phyloP scores from a whole-genome alignment of 2,888 invertebrate species.

The Lasiommata megera region DNA sequence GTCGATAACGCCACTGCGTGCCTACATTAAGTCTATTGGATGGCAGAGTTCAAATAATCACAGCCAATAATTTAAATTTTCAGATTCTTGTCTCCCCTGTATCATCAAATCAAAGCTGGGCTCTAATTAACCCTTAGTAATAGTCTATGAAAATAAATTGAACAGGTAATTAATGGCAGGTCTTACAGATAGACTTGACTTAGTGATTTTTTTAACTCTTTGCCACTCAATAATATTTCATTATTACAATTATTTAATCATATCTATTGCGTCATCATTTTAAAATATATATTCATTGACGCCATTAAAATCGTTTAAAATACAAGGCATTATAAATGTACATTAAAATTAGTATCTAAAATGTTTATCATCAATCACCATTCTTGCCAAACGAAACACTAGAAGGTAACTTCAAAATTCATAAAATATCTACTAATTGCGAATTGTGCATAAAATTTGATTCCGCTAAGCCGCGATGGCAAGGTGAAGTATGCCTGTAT shows the following conservation, averaged over 20 bases:
- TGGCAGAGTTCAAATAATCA: too few relatives aligned
- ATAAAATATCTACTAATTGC: slow-evolving; percentile 32
- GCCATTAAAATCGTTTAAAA: slow-evolving; percentile 30
- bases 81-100: too few relatives aligned
- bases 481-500: slow-evolving; percentile 70
- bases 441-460: slow-evolving; percentile 43
- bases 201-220: too few relatives aligned
- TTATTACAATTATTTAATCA: slow-evolving; percentile 12
- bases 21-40: neutral
- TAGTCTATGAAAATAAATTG: too few relatives aligned
- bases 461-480: slow-evolving; percentile 65
- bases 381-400: slow-evolving; percentile 46
- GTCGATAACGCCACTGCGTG: slow-evolving; percentile 34
- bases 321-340: slow-evolving; percentile 27
- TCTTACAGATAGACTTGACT: too few relatives aligned
- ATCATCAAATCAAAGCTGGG: too few relatives aligned
- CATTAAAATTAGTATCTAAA: slow-evolving; percentile 30
- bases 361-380: slow-evolving; percentile 40
- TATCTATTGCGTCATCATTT: slow-evolving; percentile 43
- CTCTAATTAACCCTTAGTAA: too few relatives aligned
- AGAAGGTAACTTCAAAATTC: slow-evolving; percentile 66
- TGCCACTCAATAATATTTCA: slow-evolving; percentile 22
- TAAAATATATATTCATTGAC: slow-evolving; percentile 42
- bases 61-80: too few relatives aligned
- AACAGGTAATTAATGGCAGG: too few relatives aligned